Evolutionary conservation across 2,888 invertebrate genomes (phyloP).

Genomic region (Ypsolopha scabrella): DNA sequence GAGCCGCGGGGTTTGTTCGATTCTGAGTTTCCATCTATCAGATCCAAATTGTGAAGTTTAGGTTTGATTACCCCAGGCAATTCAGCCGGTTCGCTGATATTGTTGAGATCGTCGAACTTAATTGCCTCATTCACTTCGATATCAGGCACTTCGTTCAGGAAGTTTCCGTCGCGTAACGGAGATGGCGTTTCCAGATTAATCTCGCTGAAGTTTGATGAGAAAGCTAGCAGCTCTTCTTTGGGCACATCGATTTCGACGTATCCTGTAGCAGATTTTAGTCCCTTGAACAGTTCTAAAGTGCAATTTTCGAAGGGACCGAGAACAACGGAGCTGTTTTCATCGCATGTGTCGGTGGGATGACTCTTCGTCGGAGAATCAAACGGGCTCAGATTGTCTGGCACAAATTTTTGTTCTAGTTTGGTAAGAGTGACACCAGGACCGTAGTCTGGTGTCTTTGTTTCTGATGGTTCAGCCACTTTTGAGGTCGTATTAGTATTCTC

Average conservation of each 20-base stretch:
- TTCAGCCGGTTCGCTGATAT: conserved; percentile 27
- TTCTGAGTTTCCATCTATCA: background rate
- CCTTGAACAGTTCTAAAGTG: conserved; percentile 61
- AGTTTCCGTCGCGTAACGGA: conserved; percentile 53
- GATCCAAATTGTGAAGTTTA: conserved; percentile 17
- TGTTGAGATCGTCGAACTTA: conserved; percentile 39
- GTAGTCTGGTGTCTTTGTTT: conserved; percentile 18
- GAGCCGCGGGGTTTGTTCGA: conserved; percentile 20
- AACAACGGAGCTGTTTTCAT: conserved; percentile 67
- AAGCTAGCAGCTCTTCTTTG: conserved; percentile 60
- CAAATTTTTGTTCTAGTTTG: conserved; percentile 39
- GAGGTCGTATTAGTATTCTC: conserved; percentile 8
- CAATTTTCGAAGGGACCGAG: conserved; percentile 71
- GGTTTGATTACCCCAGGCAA: conserved; percentile 17
- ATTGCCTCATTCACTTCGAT: conserved; percentile 36
- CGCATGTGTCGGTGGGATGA: conserved; percentile 55
- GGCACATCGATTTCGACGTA: conserved; percentile 43
- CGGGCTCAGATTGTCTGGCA: conserved; percentile 44
- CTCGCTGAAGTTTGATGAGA: conserved; percentile 67
- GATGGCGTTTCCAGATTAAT: conserved; percentile 61
- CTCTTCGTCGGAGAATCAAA: conserved; percentile 60
- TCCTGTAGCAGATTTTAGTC: conserved; percentile 46
- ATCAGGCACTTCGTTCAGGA: conserved; percentile 60
- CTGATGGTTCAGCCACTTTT: background rate
- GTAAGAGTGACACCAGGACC: conserved; percentile 26